Evolutionary conservation across 1,140 invertebrate genomes (phyloP).

Genomic region (Idris sp.): DNA sequence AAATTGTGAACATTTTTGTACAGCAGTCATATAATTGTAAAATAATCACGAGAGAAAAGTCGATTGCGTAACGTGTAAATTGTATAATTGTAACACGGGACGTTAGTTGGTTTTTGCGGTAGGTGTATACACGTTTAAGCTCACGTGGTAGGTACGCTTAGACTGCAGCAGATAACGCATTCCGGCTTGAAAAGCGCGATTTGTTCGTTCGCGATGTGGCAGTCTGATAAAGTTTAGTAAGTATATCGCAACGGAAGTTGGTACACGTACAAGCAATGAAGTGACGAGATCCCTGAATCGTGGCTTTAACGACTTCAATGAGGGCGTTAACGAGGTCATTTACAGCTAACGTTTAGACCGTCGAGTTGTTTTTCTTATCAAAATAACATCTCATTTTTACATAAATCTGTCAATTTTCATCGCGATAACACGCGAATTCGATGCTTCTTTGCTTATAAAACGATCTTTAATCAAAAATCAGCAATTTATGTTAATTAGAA

Average conservation of each 20-base stretch:
- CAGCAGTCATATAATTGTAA: constrained; percentile 25
- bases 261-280: constrained; percentile 52
- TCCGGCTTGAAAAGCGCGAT: constrained; percentile 49
- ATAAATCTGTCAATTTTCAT: constrained; percentile 17
- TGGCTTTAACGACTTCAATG: constrained; percentile 46
- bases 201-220: constrained; percentile 46
- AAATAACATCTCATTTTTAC: constrained; percentile 19
- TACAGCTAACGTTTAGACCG: constrained; percentile 44
- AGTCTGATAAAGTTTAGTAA: constrained; percentile 50
- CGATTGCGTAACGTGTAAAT: constrained; percentile 33
- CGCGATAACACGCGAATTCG: not conserved
- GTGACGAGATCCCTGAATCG: constrained; percentile 60
- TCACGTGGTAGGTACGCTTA: constrained; percentile 33
- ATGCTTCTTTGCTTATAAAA: not conserved
- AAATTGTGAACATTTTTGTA: constrained; percentile 15
- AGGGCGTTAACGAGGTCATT: constrained; percentile 58
- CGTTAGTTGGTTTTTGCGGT: no score
- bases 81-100: constrained; percentile 51
- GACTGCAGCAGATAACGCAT: constrained; percentile 44
- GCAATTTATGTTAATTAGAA: no score
- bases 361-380: constrained; percentile 26
- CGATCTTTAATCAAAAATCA: not conserved
- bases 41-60: constrained; percentile 17
- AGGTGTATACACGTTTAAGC: no score
- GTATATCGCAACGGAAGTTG: constrained; percentile 58